Percentiles rank a stretch among this genome's conserved stretches.
These are phyloP conservation scores for Harpagifer antarcticus DNA, from an alignment of 2,797 vertebrate genomes.

Conservation along the genomic window DNA sequence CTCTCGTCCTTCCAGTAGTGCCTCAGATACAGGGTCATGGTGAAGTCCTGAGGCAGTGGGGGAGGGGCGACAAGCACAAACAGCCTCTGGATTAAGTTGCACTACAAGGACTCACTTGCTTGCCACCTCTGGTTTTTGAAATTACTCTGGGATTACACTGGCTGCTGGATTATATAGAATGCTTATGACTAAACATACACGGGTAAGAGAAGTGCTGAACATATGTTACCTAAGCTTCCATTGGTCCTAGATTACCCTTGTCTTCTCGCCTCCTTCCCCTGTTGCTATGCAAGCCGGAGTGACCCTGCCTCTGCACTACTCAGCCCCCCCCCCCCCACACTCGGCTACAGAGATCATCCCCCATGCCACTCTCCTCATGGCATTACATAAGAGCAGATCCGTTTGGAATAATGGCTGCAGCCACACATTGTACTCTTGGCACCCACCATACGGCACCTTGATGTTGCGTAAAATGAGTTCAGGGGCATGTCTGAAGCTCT, in stretches of 20 bases:
- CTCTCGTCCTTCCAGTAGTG: conserved; percentile 97
- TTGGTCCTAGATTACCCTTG: conserved; percentile 39
- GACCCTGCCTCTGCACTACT: background rate
- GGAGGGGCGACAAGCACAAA: conserved; percentile 3
- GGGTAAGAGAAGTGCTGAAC: conserved; percentile 43
- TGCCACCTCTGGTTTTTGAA: conserved; percentile 38
- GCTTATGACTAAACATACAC: conserved; percentile 54
- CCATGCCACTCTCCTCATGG: conserved; percentile 42
- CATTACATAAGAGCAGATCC: conserved; percentile 72
- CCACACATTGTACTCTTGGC: conserved; percentile 54
- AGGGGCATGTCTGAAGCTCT: conserved; percentile 14
- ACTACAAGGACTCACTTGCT: conserved; percentile 33
- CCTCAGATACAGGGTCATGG: conserved; percentile 95
- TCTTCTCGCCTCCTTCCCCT: conserved; percentile 18
- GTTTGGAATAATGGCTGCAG: conserved; percentile 57
- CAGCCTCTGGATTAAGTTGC: conserved; percentile 46
- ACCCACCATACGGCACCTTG: conserved; percentile 26
- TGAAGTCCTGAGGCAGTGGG: conserved; percentile 89
- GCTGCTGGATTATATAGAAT: conserved; percentile 60
- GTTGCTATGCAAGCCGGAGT: conserved; percentile 31
- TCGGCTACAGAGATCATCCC: conserved; percentile 48
- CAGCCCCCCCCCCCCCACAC: background rate
- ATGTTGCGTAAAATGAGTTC: conserved; percentile 45
- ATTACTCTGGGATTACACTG: conserved; percentile 51
- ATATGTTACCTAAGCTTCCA: conserved; percentile 54